These are phyloP conservation scores for Melieria picta DNA, from an alignment of 2,888 invertebrate species.

Conservation along the genomic window DNA sequence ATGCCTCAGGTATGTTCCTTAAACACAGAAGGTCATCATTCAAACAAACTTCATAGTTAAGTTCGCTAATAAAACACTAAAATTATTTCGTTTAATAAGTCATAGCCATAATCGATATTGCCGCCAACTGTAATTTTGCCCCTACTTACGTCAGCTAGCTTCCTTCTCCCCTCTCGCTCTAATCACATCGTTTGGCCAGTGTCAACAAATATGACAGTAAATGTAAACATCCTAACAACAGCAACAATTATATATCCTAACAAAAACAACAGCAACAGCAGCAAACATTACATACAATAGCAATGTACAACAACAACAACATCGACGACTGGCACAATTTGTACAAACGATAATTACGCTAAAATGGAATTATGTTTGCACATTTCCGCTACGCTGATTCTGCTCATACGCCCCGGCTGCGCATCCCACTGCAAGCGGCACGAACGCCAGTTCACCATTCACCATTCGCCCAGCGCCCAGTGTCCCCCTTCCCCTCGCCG, in stretches of 20 bases:
- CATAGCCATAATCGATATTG: too few relatives aligned
- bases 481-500: neutral
- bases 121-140: too few relatives aligned
- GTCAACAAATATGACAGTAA: neutral
- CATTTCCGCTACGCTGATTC: conserved; percentile 2
- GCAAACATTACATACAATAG: neutral
- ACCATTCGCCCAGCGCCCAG: too few relatives aligned
- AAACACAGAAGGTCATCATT: too few relatives aligned
- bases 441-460: too few relatives aligned
- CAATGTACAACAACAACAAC: conserved; percentile 8
- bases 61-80: too few relatives aligned
- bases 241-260: neutral
- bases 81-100: too few relatives aligned
- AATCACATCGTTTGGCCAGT: neutral
- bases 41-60: too few relatives aligned
- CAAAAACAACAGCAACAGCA: too few relatives aligned
- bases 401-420: neutral
- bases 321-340: neutral
- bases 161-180: neutral
- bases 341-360: neutral
- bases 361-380: conserved; percentile 16
- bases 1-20: too few relatives aligned
- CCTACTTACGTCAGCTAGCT: too few relatives aligned
- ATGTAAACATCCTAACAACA: neutral
- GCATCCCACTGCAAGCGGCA: too few relatives aligned